A percentile compares a stretch with the other conserved stretches of the same genome.
Conservation (phyloP, 2,113 vertebrate genomes). For the Clupea harengus region DNA sequence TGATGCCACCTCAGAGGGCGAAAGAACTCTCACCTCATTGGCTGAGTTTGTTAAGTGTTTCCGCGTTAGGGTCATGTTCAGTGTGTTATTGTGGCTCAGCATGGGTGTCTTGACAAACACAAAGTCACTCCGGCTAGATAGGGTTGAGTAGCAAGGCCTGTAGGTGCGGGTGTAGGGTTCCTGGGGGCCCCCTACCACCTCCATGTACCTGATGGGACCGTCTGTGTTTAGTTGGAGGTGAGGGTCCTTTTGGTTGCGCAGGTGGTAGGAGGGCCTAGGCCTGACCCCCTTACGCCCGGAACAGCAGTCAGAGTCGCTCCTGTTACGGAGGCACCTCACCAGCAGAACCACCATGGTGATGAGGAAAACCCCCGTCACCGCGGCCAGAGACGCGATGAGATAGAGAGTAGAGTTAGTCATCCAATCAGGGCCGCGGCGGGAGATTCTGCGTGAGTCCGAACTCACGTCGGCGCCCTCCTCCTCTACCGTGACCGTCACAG, state of each 20-base stretch:
- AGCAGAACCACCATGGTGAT: constrained; percentile 74
- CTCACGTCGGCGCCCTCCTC: constrained; percentile 70
- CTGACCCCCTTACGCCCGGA: constrained; percentile 73
- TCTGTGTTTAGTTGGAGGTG: constrained; percentile 82
- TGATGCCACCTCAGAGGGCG: not conserved
- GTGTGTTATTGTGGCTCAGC: constrained; percentile 77
- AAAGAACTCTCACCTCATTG: constrained; percentile 69
- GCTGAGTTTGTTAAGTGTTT: constrained; percentile 75
- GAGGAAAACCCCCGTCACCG: constrained; percentile 77
- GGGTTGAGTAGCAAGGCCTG: constrained; percentile 81
- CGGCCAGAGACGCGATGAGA: constrained; percentile 81
- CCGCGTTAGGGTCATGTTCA: constrained; percentile 77
- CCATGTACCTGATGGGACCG: constrained; percentile 87
- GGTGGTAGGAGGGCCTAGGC: constrained; percentile 69
- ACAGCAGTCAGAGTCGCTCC: constrained; percentile 65
- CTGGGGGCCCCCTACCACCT: constrained; percentile 78
- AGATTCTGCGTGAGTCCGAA: constrained; percentile 63
- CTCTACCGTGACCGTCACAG: constrained; percentile 78
- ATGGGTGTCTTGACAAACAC: constrained; percentile 87
- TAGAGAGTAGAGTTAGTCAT: constrained; percentile 78
- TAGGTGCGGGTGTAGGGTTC: constrained; percentile 79
- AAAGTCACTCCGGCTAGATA: constrained; percentile 86
- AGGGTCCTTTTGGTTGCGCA: constrained; percentile 77
- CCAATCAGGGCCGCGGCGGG: constrained; percentile 58
- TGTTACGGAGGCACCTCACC: constrained; percentile 74